Evolutionary conservation across 2,888 invertebrate genomes (phyloP), one percentile per base, ranked within the genome.

Genomic region (Elegia similella): DNA sequence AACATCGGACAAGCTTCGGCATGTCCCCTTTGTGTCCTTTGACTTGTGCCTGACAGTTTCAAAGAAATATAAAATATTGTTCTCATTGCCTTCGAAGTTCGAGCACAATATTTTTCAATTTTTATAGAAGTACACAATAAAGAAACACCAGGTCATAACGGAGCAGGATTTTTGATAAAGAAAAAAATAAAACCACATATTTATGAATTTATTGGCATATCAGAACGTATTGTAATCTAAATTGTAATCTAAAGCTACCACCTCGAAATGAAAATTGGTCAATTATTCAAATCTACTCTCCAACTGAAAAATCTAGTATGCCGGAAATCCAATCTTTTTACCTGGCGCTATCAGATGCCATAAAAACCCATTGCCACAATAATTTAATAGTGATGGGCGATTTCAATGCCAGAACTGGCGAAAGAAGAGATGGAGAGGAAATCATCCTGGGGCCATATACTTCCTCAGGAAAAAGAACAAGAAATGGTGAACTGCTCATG

Each of bases 251-350:
- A 32, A 50, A n/a, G 42, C 17, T 62, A 16, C 58, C 54, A 8
- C 50, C 56, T 7, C n/a, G 34, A 0, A 52, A 50, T 2, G 58
- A 58, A 32, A 38, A 8, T 7, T 62, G 62, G 59, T 57, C 60
- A 7, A 57, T 59, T 7, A 23, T 62, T 15, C 59, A 62, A 48
- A 54, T 58, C 3, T 58, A 62, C 42, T 58, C 58, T 7, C 60
- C 57, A 29, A 65, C 65, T 32, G 63, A 63, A 42, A 57, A 59
- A 54, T 52, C 61, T 0, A 60, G 42, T 16, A 32, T 29, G 6
- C 16, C 47, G 32, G 60, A 58, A 55, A 62, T 60, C 2, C 62
- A 66, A 1, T 16, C 54, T 30, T 66, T 63, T 54, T 62, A 65
- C 30, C n/a, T n/a, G n/a, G n/a, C n/a, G n/a, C n/a, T n/a, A n/a